Conservation (phyloP, 2,113 vertebrate genomes). For the Muntiacus muntjak region DNA sequence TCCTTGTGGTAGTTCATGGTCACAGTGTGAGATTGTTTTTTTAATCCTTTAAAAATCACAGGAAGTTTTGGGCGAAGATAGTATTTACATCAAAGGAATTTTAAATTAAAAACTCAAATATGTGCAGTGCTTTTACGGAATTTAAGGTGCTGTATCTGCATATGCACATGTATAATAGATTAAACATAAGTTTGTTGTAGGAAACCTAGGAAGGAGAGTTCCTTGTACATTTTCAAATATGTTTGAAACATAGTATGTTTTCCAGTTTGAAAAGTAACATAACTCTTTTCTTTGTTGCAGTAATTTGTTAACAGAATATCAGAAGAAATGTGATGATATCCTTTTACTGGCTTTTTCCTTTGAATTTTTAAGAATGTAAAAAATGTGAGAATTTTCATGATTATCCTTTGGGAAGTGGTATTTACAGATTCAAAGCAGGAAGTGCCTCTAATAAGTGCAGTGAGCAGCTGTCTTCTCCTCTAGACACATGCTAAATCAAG, state of each 20-base stretch:
- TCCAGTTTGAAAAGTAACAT: background rate
- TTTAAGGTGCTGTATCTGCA: background rate
- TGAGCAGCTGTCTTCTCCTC: background rate
- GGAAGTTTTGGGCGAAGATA: background rate
- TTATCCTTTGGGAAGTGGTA: background rate
- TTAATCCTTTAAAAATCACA: background rate
- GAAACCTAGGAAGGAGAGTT: background rate
- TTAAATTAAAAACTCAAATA: background rate
- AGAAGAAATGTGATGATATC: constrained; percentile 94
- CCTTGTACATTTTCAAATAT: background rate
- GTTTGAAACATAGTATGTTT: background rate
- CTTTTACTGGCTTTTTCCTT: constrained; percentile 75
- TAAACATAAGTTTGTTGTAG: background rate
- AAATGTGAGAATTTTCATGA: background rate
- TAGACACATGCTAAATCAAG: background rate
- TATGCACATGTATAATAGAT: background rate
- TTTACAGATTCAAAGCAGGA: background rate
- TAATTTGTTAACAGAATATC: constrained; percentile 86
- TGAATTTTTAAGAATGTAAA: background rate
- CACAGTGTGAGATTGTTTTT: background rate
- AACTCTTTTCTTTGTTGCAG: constrained; percentile 76
- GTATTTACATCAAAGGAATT: background rate
- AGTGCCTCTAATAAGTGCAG: fast-evolving
- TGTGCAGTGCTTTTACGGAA: background rate
- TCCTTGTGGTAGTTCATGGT: background rate